Conservation (phyloP, 92 coral and sea anemone species). For the Pocillopora grandis region DNA sequence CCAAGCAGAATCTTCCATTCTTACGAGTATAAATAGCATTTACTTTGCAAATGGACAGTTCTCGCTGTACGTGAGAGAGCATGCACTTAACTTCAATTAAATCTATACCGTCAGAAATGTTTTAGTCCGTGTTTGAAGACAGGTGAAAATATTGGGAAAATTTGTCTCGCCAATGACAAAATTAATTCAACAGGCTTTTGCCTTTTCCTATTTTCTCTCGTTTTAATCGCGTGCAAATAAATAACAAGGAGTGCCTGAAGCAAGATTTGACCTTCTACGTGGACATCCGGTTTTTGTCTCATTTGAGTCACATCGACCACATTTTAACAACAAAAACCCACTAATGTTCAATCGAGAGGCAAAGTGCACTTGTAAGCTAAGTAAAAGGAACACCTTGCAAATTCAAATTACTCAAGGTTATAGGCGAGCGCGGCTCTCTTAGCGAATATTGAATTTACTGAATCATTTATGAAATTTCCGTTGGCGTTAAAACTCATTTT, state of each 20-base stretch:
- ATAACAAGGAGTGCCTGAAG: slow-evolving; percentile 5
- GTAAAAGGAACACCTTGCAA: slow-evolving; percentile 12
- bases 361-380: slow-evolving; percentile 38
- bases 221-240: slow-evolving; percentile 1
- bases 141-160: neutral
- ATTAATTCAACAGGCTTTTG: neutral
- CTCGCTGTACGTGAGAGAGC: neutral
- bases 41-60: slow-evolving; percentile 32
- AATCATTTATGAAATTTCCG: slow-evolving; percentile 6
- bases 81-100: slow-evolving; percentile 5
- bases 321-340: slow-evolving; percentile 39
- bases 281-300: slow-evolving; percentile 36
- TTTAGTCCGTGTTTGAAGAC: neutral
- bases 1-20: slow-evolving; percentile 9
- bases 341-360: slow-evolving; percentile 21
- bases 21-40: neutral
- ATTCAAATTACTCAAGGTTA: neutral
- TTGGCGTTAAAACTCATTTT: slow-evolving; percentile 11
- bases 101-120: slow-evolving; percentile 3
- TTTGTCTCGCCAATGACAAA: neutral
- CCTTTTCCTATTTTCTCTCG: neutral
- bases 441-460: slow-evolving; percentile 6
- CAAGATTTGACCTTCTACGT: slow-evolving; percentile 19
- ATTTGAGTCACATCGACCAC: neutral
- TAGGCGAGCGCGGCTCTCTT: slow-evolving; percentile 1